phyloP scores from a whole-genome alignment of 2,797 vertebrate genomes.

The Takifugu rubripes region DNA sequence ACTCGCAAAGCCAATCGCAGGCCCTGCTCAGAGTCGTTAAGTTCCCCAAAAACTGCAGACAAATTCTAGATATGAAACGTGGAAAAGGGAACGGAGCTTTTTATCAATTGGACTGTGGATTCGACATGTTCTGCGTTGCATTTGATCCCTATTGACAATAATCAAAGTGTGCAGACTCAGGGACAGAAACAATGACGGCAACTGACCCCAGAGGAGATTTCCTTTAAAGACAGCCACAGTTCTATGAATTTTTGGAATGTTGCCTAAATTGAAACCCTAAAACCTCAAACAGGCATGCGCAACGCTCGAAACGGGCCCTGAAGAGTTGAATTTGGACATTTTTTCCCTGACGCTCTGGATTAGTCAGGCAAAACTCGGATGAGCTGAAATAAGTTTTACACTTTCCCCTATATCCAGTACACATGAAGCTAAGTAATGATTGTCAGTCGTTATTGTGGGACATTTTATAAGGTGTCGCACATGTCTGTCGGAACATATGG shows the following conservation, averaged over 20 bases:
- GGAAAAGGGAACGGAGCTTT: constrained; percentile 6
- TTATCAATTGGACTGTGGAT: constrained; percentile 11
- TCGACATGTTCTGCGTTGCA: constrained; percentile 13
- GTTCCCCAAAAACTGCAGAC: constrained; percentile 7
- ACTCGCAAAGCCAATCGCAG: no score
- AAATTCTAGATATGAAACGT: constrained; percentile 13
- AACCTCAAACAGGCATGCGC: not conserved
- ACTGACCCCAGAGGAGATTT: constrained; percentile 14
- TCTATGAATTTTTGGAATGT: constrained; percentile 8
- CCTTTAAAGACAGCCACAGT: constrained; percentile 37
- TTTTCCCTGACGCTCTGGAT: not conserved
- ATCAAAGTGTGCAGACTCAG: constrained; percentile 13
- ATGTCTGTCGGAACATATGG: not conserved
- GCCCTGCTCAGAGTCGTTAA: no score
- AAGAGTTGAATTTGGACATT: not conserved
- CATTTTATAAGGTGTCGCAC: not conserved
- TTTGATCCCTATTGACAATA: constrained; percentile 12
- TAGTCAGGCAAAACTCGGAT: not conserved
- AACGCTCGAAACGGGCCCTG: not conserved
- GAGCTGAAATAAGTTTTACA: no score
- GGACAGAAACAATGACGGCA: constrained; percentile 38
- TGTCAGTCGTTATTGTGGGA: not conserved
- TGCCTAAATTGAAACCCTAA: constrained; percentile 15
- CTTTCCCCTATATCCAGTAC: no score
- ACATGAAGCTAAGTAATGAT: not conserved